Percentiles rank a stretch among this genome's conserved stretches.
These are phyloP conservation scores for Pentamera pediparva DNA, from an alignment of 53 echinoderm and acorn worm genomes.

Conservation along the genomic window DNA sequence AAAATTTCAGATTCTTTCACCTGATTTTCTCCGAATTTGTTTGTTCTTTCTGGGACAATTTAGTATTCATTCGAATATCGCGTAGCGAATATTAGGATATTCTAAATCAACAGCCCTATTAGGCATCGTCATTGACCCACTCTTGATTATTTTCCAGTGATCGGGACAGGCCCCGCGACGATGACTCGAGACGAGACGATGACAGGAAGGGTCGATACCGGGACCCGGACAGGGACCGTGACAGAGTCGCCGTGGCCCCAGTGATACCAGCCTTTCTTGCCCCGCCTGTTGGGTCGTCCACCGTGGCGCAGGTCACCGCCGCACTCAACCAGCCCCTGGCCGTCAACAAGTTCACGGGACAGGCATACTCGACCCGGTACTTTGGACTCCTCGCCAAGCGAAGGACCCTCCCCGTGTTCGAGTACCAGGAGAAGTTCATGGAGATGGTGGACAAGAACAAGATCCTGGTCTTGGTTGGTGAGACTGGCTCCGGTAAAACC, in stretches of 20 bases:
- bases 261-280: constrained; percentile 6
- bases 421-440: constrained; percentile 89
- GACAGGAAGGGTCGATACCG: constrained; percentile 54
- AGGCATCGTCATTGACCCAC: no score
- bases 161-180: constrained; percentile 56
- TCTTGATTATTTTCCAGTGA: constrained; percentile 28
- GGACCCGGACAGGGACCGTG: constrained; percentile 27
- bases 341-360: constrained; percentile 53
- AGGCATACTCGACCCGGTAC: constrained; percentile 67
- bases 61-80: no score
- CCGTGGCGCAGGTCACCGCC: constrained; percentile 48
- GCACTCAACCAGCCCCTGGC: constrained; percentile 29
- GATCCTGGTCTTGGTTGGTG: constrained; percentile 91
- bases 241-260: not conserved
- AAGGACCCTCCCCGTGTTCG: constrained; percentile 79
- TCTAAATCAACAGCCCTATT: no score
- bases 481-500: constrained; percentile 97
- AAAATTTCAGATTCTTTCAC: no score
- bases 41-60: no score
- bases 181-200: constrained; percentile 44
- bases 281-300: constrained; percentile 42
- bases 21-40: no score
- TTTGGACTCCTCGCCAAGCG: constrained; percentile 76
- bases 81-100: no score
- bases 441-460: constrained; percentile 82